Conservation (phyloP, 92 coral and sea anemone genomes). For the Virgularia gustaviana region DNA sequence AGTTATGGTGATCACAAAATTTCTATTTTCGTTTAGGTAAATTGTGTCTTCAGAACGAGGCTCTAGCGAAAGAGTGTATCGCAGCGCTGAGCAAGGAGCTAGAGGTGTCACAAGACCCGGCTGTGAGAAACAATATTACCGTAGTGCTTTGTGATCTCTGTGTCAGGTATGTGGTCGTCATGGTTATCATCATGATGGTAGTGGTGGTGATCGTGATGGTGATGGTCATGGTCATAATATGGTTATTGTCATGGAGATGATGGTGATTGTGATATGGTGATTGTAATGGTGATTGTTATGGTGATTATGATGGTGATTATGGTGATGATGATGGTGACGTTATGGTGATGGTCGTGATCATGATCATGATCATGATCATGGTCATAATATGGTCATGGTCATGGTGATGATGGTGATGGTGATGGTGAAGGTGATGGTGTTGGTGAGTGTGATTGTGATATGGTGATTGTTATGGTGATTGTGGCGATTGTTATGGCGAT, state of each 20-base stretch:
- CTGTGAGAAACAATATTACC: constrained; percentile 86
- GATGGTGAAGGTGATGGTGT: background rate
- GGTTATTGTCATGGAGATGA: background rate
- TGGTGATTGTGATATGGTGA: background rate
- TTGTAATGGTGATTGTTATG: background rate
- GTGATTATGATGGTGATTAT: too few species aligned
- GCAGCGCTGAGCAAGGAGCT: constrained; percentile 88
- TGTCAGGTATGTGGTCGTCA: constrained; percentile 64
- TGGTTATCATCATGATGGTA: background rate
- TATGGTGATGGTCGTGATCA: background rate
- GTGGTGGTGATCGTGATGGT: too few species aligned
- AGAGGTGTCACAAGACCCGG: constrained; percentile 82
- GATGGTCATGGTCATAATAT: background rate
- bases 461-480: background rate
- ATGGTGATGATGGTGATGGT: background rate
- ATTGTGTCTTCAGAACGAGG: constrained; percentile 93
- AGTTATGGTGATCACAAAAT: too few species aligned
- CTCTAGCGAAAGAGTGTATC: constrained; percentile 85
- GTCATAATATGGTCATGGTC: background rate
- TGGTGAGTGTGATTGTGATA: too few species aligned
- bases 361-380: background rate
- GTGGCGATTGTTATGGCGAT: background rate
- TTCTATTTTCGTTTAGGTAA: constrained; percentile 55
- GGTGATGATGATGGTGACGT: background rate
- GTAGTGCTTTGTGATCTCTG: constrained; percentile 96